Base-by-base conservation (phyloP, 2,888 invertebrate species). In the Metallyticus violacea region DNA sequence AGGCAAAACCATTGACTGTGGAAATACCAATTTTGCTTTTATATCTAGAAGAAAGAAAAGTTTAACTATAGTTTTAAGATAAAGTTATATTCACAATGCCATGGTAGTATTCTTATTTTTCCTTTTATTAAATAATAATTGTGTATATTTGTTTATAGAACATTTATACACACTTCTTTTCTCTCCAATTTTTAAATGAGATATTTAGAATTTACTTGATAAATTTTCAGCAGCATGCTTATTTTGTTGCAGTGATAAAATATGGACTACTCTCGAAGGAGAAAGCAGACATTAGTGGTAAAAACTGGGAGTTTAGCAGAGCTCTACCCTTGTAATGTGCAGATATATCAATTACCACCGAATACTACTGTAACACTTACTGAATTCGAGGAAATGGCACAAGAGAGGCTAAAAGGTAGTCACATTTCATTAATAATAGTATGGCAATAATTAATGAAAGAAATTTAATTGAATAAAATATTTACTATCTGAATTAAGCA, bases 321-420 rank as follows among this genome's bases (percentile, higher is more conserved):
- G 40, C 76, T 86, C 15, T 86, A 86, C 22, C 86, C 86, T 1
- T 95, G 96, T 90, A 96, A 96, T 92, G 93, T 98, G 22, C 95
- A 95, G 91, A 93, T 99, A 90, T 99, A 98, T 90, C 94, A 93
- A 89, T 90, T 94, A 40, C 96, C 97, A 40, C 99, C 99, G 6
- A 92, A 91, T 40, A 95, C 95, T 88, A 94, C 95, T 87, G 94
- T 98, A 88, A 93, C 94, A 86, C 93, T 99, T 27, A 93, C 95
- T 88, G 97, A 98, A 91, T 98, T 99, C 91, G 97, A 98, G 93
- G 95, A 96, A 81, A 93, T 97, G 89, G 97, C 98, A 2, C 91
- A 97, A 82, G 98, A 98, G 91, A 94, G 98, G 89, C 92, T 98
- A 26, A 95, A 95, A 91, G 92, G 94, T 93, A 89, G 89, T 62